A percentile compares a stretch with the other conserved stretches of the same genome.
Evolutionary conservation across 2,113 vertebrate species (phyloP).

Genomic region (Chauna torquata): DNA sequence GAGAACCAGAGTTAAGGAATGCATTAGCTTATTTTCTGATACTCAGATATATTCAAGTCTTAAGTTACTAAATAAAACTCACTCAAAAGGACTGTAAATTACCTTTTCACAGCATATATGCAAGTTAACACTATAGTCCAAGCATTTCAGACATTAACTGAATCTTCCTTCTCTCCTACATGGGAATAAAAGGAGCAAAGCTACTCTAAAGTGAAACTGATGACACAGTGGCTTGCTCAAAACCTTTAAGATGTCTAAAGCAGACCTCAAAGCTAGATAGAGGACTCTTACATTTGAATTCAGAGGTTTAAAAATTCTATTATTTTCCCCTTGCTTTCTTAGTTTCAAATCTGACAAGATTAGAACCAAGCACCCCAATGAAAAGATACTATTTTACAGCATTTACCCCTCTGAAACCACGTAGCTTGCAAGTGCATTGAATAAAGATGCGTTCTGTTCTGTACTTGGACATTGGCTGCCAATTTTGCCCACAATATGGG

Average conservation of each 20-base stretch:
- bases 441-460: not conserved
- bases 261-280: not conserved
- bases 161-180: not conserved
- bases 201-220: not conserved
- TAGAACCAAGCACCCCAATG: not conserved
- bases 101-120: not conserved
- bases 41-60: not conserved
- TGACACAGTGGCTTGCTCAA: not conserved
- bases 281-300: not conserved
- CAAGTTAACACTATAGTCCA: not conserved
- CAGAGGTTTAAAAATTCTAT: not conserved
- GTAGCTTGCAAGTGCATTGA: not conserved
- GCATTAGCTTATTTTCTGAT: not conserved
- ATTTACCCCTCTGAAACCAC: not conserved
- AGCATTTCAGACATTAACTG: not conserved
- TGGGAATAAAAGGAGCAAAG: not conserved
- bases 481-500: accelerated
- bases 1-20: not conserved
- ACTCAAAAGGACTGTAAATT: not conserved
- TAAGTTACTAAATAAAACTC: not conserved
- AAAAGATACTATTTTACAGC: not conserved
- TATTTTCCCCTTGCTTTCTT: not conserved
- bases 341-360: not conserved
- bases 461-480: not conserved
- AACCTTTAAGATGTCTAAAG: not conserved